These are phyloP conservation scores for Parthenolecanium corni DNA, from an alignment of 2,888 invertebrate genomes.

Conservation along the genomic window DNA sequence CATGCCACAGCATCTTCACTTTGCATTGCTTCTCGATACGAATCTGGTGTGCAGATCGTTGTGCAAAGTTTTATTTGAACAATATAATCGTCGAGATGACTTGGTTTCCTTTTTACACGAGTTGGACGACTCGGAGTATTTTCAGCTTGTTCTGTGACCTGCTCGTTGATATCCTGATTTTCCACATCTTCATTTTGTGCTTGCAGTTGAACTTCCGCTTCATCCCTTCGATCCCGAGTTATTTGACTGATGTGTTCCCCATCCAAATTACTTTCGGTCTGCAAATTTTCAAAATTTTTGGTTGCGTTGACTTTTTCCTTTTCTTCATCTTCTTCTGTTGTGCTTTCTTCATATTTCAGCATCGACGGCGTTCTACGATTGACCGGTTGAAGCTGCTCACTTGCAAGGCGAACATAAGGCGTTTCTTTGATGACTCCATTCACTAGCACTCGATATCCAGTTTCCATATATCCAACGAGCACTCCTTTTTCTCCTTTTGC, in stretches of 20 bases:
- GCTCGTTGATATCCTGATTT: not conserved
- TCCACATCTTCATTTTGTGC: slow-evolving; percentile 1
- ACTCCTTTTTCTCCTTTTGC: not conserved
- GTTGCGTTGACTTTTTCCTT: too few relatives aligned
- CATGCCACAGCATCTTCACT: not conserved
- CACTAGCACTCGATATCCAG: slow-evolving; percentile 1
- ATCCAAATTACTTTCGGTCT: not conserved
- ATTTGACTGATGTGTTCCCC: not conserved
- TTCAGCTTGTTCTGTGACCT: not conserved
- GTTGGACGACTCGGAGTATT: not conserved
- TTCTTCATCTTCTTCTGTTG: not conserved
- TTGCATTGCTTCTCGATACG: not conserved
- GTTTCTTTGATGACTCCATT: not conserved
- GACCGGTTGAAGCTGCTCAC: not conserved
- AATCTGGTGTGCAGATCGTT: not conserved
- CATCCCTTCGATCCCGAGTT: too few relatives aligned
- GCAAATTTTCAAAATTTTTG: not conserved
- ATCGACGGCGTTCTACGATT: not conserved
- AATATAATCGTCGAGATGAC: not conserved
- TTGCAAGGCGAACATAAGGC: not conserved
- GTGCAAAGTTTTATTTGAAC: not conserved
- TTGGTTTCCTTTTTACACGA: not conserved
- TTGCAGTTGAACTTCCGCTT: not conserved
- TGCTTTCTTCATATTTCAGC: too few relatives aligned
- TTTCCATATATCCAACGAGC: slow-evolving; percentile 4